Evolutionary conservation across 2,888 invertebrate genomes (phyloP).

Genomic region (Sicus ferrugineus): DNA sequence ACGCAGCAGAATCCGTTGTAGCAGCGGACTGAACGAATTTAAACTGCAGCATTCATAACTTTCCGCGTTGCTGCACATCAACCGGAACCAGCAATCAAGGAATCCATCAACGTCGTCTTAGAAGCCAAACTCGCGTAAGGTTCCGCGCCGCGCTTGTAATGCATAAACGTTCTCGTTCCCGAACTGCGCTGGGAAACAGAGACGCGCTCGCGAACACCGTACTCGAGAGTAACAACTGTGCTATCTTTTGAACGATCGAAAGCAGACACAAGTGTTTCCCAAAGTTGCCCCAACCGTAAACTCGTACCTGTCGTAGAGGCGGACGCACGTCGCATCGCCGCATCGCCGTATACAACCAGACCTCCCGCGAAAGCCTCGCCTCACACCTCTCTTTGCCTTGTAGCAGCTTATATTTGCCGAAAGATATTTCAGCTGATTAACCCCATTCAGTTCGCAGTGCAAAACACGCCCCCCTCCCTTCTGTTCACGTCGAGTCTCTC

Average conservation of each 20-base stretch:
- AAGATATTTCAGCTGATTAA: slow-evolving; percentile 20
- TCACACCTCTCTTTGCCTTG: slow-evolving; percentile 27
- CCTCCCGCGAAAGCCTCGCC: slow-evolving; percentile 12
- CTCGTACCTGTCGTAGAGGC: slow-evolving; percentile 29
- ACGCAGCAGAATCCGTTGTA: too few relatives aligned
- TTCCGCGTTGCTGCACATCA: background rate
- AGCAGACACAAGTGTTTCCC: background rate
- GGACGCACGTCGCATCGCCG: background rate
- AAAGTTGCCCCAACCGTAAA: slow-evolving; percentile 16
- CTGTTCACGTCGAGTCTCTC: background rate
- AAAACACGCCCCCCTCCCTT: background rate
- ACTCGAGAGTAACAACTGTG: background rate
- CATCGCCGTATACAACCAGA: slow-evolving; percentile 21
- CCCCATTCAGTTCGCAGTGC: background rate
- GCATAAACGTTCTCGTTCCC: background rate
- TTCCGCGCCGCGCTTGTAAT: background rate
- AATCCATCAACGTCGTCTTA: too few relatives aligned
- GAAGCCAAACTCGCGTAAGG: background rate
- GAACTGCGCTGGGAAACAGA: too few relatives aligned
- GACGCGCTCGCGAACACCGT: background rate
- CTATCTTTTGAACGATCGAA: too few relatives aligned
- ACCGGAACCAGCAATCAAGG: background rate
- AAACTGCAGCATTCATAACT: too few relatives aligned
- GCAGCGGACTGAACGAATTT: too few relatives aligned
- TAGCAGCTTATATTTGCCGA: slow-evolving; percentile 16